Base-by-base conservation (phyloP, 2,888 invertebrate genomes). In the Parelbella ahira region DNA sequence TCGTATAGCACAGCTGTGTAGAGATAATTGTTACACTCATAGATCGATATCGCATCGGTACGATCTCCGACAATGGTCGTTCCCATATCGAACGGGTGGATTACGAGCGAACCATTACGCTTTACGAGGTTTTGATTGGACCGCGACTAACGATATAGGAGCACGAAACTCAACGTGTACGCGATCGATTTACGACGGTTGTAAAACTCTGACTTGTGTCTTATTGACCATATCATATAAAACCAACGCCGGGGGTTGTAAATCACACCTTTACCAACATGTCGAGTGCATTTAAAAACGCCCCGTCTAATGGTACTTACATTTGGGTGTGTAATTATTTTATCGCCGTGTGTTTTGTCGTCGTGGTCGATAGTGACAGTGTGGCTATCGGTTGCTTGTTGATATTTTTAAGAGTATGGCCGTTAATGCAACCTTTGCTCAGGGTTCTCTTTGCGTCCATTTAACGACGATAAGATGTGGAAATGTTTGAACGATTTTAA, bases 81-180 rank as follows among this genome's bases (percentile, higher is more conserved):
- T 83, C 84, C 84, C 84, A 83, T 82, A 83, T 80, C 82, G 73
- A 70, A 65, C 62, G 60, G 63, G 66, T 63, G 63, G 71, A 79
- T 79, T 78, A 67, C 76, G 67, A 72, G 63, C 68, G 64, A 65
- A 67, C 76, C 66, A 81, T 83, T 76, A 82, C 67, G 60, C 60
- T 84, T 84, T 81, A 82, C 74, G 76, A 77, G 67, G 59, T 60
- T 86, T 77, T 76, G 82, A 84, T 83, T 82, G 75, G 74, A 63
- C 66, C 69, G 70, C 59, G 63, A 74, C 79, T 75, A 81, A 83
- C 78, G 72, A 76, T 69, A 74, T 61, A 62, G 66, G 66, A 71
- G 69, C 81, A 82, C 82, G 83, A 60, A 73, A 71, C 42, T 42
- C 36, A 42, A 42, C 61, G 58, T 55, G 54, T 48, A 59, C 60